These are phyloP conservation scores for Oppia nitens DNA, from an alignment of 1,140 invertebrate genomes.

Conservation along the genomic window DNA sequence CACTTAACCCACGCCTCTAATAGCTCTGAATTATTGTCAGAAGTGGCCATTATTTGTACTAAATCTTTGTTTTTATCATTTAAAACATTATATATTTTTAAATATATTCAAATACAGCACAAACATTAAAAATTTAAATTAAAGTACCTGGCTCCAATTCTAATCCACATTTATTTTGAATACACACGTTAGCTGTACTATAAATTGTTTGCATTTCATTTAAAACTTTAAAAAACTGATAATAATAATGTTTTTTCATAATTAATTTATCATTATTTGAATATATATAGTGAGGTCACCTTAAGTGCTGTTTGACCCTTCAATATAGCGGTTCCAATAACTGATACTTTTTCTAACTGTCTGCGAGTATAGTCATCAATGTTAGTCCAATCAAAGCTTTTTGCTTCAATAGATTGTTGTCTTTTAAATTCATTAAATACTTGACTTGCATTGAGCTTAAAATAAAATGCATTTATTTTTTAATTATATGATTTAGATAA, in stretches of 20 bases:
- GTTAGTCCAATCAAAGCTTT: neutral
- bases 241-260: too few species aligned
- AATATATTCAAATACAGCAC: too few species aligned
- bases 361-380: neutral
- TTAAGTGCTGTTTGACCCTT: too few species aligned
- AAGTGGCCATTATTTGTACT: neutral
- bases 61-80: too few species aligned
- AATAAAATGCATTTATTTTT: too few species aligned
- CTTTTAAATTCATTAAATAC: neutral
- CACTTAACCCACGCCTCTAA: constrained; percentile 16
- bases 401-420: neutral
- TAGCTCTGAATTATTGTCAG: constrained; percentile 10
- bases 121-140: too few species aligned
- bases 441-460: neutral
- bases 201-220: constrained; percentile 7
- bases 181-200: neutral
- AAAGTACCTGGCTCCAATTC: constrained; percentile 9
- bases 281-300: too few species aligned
- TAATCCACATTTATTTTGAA: constrained; percentile 1
- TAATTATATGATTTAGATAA: too few species aligned
- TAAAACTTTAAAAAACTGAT: constrained; percentile 6
- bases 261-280: too few species aligned
- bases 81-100: too few species aligned
- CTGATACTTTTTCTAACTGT: neutral
- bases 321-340: too few species aligned